A percentile compares a stretch with the other conserved stretches of the same genome.
These are phyloP conservation scores for Drosophila lini DNA, from an alignment of 1,140 invertebrate species.

Conservation along the genomic window DNA sequence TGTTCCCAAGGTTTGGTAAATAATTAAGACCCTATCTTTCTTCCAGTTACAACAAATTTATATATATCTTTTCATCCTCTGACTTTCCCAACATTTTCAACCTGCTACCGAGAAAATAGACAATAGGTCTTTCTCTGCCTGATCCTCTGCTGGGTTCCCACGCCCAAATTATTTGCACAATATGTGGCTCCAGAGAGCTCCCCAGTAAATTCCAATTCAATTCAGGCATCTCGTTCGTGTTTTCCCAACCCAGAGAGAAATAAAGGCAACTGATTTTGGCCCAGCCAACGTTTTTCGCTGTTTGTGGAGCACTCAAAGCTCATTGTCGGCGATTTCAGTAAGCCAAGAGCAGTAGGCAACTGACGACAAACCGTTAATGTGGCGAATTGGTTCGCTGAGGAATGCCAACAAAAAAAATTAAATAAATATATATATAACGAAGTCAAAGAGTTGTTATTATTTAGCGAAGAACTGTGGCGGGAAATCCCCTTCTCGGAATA, in stretches of 20 bases:
- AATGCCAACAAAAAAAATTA: conserved; percentile 37
- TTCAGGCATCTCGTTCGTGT: conserved; percentile 62
- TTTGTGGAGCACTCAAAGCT: conserved; percentile 41
- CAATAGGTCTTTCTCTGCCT: conserved; percentile 31
- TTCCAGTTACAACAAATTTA: conserved; percentile 10
- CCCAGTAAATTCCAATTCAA: conserved; percentile 74
- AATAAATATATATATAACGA: conserved; percentile 7
- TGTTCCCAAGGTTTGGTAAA: conserved; percentile 12
- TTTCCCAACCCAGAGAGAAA: conserved; percentile 68
- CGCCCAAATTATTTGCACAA: conserved; percentile 73
- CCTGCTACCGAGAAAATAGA: conserved; percentile 27
- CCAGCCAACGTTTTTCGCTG: conserved; percentile 26
- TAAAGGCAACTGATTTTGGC: conserved; percentile 28
- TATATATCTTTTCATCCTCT: conserved; percentile 17
- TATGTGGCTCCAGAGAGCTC: conserved; percentile 47
- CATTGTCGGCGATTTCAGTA: conserved; percentile 43
- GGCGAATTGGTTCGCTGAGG: conserved; percentile 58
- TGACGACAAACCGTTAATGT: conserved; percentile 60
- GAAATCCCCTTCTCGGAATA: not conserved
- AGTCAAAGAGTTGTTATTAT: conserved; percentile 59
- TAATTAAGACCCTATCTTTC: conserved; percentile 21
- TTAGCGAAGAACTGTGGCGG: not conserved
- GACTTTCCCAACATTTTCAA: conserved; percentile 61
- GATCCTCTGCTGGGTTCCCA: conserved; percentile 48
- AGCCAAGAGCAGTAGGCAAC: conserved; percentile 19